Evolutionary conservation across 2,797 vertebrate species (phyloP).

Genomic region (Coluber constrictor): DNA sequence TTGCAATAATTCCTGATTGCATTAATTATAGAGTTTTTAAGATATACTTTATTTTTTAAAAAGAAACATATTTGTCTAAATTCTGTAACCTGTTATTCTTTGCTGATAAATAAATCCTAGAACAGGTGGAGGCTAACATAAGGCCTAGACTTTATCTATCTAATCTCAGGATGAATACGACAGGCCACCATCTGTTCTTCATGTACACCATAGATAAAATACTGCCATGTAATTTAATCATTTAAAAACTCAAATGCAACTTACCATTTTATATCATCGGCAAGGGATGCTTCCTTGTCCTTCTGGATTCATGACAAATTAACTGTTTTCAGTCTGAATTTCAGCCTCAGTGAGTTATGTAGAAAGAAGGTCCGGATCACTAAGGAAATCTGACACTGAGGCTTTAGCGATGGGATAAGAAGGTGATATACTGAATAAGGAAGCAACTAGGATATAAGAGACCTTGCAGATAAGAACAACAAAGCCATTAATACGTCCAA

Average conservation of each 20-base stretch:
- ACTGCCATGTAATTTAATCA: constrained; percentile 53
- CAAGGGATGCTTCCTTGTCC: constrained; percentile 31
- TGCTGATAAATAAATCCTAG: constrained; percentile 50
- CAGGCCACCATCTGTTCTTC: constrained; percentile 70
- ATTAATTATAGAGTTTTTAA: constrained; percentile 3
- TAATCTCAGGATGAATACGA: constrained; percentile 69
- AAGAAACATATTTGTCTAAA: not conserved
- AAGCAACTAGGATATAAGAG: constrained; percentile 39
- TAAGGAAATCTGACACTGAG: constrained; percentile 66
- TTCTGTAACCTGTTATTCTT: constrained; percentile 34
- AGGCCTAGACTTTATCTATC: constrained; percentile 69
- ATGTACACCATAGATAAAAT: constrained; percentile 41
- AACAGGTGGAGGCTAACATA: constrained; percentile 50
- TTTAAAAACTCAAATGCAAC: constrained; percentile 55
- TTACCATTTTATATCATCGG: constrained; percentile 50
- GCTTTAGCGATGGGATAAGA: constrained; percentile 60
- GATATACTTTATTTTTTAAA: not conserved
- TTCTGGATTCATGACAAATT: constrained; percentile 37
- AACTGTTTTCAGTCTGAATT: constrained; percentile 38
- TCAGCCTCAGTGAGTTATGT: constrained; percentile 34
- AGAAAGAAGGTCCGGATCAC: constrained; percentile 62
- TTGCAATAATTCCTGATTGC: not conserved
- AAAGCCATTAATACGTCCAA: not conserved
- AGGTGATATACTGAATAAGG: constrained; percentile 33
- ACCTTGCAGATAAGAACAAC: constrained; percentile 28